Conservation (phyloP, 2,888 invertebrate species). For the Cacoxenus indagator region DNA sequence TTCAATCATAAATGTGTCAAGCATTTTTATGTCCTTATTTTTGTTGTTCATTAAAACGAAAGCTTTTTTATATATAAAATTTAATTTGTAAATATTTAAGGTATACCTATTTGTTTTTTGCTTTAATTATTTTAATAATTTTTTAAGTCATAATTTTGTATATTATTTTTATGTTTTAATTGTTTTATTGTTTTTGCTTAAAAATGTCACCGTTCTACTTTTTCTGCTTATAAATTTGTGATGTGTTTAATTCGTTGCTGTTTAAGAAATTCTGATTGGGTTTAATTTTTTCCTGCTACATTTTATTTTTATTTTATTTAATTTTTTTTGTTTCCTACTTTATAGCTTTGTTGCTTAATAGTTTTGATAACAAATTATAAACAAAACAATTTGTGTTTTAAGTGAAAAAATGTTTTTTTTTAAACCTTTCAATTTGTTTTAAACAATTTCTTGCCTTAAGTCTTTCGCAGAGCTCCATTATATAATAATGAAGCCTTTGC, state of each 20-base stretch:
- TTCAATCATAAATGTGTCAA: too few species aligned
- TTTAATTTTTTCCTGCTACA: constrained; percentile 31
- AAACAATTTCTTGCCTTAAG: constrained; percentile 42
- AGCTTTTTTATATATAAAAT: constrained; percentile 18
- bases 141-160: constrained; percentile 27
- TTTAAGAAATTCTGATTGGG: constrained; percentile 12
- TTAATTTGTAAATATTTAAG: constrained; percentile 26
- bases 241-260: constrained; percentile 45
- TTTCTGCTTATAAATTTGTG: not conserved
- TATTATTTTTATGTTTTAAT: constrained; percentile 15
- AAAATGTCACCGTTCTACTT: not conserved
- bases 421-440: constrained; percentile 17
- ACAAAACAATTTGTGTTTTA: constrained; percentile 36
- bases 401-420: constrained; percentile 33
- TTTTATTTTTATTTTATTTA: constrained; percentile 28
- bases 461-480: constrained; percentile 49
- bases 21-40: too few species aligned
- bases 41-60: constrained; percentile 21
- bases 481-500: constrained; percentile 47
- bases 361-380: constrained; percentile 22
- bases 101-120: constrained; percentile 31
- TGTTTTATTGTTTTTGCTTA: not conserved
- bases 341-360: too few species aligned
- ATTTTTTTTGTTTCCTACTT: constrained; percentile 22
- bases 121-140: constrained; percentile 30